A percentile compares a stretch with the other conserved stretches of the same genome.
These are phyloP conservation scores for Gallinago media DNA, from an alignment of 2,113 vertebrate species.

Conservation along the genomic window DNA sequence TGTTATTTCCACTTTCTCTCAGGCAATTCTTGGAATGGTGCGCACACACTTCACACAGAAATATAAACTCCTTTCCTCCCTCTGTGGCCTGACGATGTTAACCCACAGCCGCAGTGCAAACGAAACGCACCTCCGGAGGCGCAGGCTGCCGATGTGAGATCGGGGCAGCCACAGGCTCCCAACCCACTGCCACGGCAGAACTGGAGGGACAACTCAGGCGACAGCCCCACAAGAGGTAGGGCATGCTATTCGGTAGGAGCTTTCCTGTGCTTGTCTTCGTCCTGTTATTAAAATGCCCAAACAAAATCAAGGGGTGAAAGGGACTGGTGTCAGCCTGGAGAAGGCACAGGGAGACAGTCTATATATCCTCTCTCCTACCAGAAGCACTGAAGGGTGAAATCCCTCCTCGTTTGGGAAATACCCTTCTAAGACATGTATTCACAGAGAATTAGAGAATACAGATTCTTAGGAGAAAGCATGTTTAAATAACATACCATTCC, in stretches of 20 bases:
- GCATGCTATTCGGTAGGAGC: background rate
- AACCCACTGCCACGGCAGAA: background rate
- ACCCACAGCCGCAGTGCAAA: background rate
- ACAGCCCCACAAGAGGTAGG: background rate
- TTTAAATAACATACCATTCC: background rate
- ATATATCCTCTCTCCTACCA: background rate
- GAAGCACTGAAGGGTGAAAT: background rate
- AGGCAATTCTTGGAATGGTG: background rate
- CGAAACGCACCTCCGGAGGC: fast-evolving
- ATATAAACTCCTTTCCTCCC: background rate
- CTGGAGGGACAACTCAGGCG: background rate
- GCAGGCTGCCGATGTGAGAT: background rate
- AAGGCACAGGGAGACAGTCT: background rate
- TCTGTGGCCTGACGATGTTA: background rate
- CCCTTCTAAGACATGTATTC: background rate
- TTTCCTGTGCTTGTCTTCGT: background rate
- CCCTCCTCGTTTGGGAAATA: background rate
- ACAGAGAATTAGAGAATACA: background rate
- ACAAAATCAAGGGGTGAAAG: background rate
- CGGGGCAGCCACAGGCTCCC: background rate
- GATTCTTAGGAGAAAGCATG: background rate
- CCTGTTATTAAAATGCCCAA: background rate
- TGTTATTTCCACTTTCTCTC: background rate
- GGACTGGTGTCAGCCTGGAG: background rate
- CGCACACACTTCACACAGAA: background rate